These are phyloP conservation scores for Choreutis nemorana DNA, from an alignment of 2,888 invertebrate species.

Conservation along the genomic window DNA sequence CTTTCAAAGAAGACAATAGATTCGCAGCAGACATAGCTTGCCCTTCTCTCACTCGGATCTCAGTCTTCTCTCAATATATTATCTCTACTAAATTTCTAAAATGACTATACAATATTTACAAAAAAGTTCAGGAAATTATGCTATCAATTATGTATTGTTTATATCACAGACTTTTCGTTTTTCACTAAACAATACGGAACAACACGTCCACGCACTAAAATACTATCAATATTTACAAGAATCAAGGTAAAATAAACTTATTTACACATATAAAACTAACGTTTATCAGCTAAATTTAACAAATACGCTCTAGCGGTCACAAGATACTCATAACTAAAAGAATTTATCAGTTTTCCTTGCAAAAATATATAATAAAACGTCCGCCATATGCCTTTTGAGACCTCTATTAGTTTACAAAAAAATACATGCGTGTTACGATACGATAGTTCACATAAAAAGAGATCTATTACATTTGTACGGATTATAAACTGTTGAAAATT, in stretches of 20 bases:
- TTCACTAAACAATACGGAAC: conserved; percentile 64
- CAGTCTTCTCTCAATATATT: conserved; percentile 64
- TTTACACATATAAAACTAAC: conserved; percentile 65
- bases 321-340: conserved; percentile 66
- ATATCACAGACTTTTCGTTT: conserved; percentile 71
- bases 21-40: conserved; percentile 64
- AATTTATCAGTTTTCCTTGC: conserved; percentile 66
- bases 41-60: conserved; percentile 46
- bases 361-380: conserved; percentile 68
- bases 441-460: conserved; percentile 6
- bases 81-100: conserved; percentile 57
- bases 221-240: conserved; percentile 63
- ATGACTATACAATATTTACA: conserved; percentile 63
- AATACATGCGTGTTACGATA: conserved; percentile 10
- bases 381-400: conserved; percentile 68
- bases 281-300: conserved; percentile 62
- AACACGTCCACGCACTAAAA: conserved; percentile 67
- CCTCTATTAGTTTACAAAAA: conserved; percentile 37
- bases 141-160: conserved; percentile 59
- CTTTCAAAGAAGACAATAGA: conserved; percentile 57
- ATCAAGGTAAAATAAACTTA: conserved; percentile 61
- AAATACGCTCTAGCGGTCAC: conserved; percentile 63
- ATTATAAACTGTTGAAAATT: conserved; percentile 49
- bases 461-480: conserved; percentile 23
- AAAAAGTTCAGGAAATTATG: conserved; percentile 59